Evolutionary conservation across 2,888 invertebrate species (phyloP).

Genomic region (Ophioninae sp.): DNA sequence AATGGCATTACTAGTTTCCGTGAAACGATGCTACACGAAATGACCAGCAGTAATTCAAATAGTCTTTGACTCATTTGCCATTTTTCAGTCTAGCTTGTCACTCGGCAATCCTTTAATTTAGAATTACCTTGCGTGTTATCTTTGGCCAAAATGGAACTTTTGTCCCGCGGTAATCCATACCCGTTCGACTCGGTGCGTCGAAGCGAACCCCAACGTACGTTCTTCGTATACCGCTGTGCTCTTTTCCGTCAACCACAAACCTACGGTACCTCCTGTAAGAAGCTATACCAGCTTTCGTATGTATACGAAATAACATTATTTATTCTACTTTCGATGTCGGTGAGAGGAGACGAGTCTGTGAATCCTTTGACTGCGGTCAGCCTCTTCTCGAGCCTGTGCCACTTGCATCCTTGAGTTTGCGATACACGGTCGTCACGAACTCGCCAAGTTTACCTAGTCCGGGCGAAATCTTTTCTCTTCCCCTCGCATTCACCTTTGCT

Average conservation of each 20-base stretch:
- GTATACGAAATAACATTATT: not conserved
- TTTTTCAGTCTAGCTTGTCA: not conserved
- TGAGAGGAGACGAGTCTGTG: not conserved
- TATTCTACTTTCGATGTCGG: constrained; percentile 18
- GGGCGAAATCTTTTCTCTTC: not conserved
- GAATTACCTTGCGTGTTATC: not conserved
- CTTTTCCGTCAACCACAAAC: not conserved
- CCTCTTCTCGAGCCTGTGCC: not conserved
- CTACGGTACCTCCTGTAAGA: not conserved
- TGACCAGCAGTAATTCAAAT: too few species aligned
- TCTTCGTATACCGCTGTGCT: not conserved
- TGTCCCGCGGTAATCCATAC: not conserved
- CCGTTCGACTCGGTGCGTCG: not conserved
- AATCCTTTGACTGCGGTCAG: constrained; percentile 13
- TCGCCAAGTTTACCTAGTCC: constrained; percentile 17
- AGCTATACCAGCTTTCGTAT: not conserved
- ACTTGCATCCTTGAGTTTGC: constrained; percentile 1
- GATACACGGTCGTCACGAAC: constrained; percentile 18
- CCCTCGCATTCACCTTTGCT: constrained; percentile 7
- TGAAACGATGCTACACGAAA: too few species aligned
- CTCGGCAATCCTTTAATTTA: not conserved
- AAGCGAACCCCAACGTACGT: not conserved
- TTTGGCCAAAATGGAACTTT: not conserved
- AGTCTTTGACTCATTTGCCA: too few species aligned
- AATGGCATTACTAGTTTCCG: too few species aligned